Evolutionary conservation across 2,113 vertebrate genomes (phyloP), one percentile per base, ranked within the genome.

Genomic region (Brachypodius melanocephalos): DNA sequence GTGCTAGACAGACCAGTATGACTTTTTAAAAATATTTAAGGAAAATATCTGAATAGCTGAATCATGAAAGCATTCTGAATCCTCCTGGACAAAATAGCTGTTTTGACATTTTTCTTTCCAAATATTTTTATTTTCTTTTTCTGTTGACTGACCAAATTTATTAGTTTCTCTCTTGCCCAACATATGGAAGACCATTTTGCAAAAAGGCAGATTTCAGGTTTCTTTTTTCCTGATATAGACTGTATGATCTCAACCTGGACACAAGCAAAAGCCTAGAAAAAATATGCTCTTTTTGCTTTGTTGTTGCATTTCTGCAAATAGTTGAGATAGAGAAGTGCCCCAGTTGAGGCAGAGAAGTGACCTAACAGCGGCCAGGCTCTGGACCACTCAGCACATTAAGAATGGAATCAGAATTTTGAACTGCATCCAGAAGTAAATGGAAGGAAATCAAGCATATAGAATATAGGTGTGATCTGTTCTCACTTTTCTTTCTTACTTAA

Each of bases 371-470:
- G 36, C 13, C 74, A 85, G 25, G 34, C 34, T 69, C 20, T 12
- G 55, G 61, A 82, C 32, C 42, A 65, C 81, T 95, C 80, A 71
- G 32, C 0, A 1, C 55, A 90, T 73, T 80, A 83, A 62, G 31
- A 89, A 76, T 2, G 11, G 81, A 86, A 89, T 62, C 14, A 89
- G 58, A 88, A 73, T 79, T 92, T 79, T 95, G 77, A 95, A 91
- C 46, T 54, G 38, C 46, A 93, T 88, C 81, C 84, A 96, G 66
- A 89, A 91, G 26, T 58, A 91, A 95, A 91, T 88, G 62, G 91
- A 95, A 94, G 95, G 62, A 88, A 88, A 89, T 4, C 54, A 93
- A 89, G 91, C 84, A 94, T 72, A 83, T 7, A 69, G 81, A 87
- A 82, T 58, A 82, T 2, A 91, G 46, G 74, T 85, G n/a, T 76